Conservation (phyloP, 2,888 invertebrate genomes). For the Drosophila peninsularis region DNA sequence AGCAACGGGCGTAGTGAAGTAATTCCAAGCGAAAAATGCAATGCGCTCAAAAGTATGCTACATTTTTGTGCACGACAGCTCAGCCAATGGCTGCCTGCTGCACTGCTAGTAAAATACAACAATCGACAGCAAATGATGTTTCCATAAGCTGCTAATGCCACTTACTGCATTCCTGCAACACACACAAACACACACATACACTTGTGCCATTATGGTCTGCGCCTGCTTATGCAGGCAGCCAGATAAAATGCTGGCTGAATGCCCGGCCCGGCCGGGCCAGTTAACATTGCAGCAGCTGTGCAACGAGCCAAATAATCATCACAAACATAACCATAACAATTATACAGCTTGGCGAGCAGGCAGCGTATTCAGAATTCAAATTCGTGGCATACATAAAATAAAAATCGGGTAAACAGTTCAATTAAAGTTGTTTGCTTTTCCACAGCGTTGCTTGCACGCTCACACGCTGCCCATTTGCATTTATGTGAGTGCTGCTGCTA, state of each 20-base stretch:
- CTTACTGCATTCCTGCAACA: conserved; percentile 1
- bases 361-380: conserved; percentile 39
- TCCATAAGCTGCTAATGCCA: conserved; percentile 6
- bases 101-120: background rate
- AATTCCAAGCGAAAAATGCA: background rate
- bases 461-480: conserved; percentile 77
- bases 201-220: conserved; percentile 1
- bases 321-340: conserved; percentile 82
- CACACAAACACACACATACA: conserved; percentile 2
- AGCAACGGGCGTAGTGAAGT: background rate
- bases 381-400: conserved; percentile 60
- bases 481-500: conserved; percentile 54
- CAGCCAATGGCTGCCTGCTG: background rate
- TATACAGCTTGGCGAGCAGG: conserved; percentile 63
- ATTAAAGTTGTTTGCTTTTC: conserved; percentile 79
- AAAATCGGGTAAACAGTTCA: conserved; percentile 81
- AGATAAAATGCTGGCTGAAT: conserved; percentile 50
- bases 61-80: background rate
- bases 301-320: conserved; percentile 82
- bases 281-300: conserved; percentile 69
- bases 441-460: conserved; percentile 61
- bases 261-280: background rate
- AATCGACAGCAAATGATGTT: conserved; percentile 7
- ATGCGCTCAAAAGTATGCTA: conserved; percentile 3
- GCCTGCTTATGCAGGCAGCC: conserved; percentile 42